Base-by-base conservation (phyloP, 1,140 invertebrate genomes). In the Ceratosolen solmsi region DNA sequence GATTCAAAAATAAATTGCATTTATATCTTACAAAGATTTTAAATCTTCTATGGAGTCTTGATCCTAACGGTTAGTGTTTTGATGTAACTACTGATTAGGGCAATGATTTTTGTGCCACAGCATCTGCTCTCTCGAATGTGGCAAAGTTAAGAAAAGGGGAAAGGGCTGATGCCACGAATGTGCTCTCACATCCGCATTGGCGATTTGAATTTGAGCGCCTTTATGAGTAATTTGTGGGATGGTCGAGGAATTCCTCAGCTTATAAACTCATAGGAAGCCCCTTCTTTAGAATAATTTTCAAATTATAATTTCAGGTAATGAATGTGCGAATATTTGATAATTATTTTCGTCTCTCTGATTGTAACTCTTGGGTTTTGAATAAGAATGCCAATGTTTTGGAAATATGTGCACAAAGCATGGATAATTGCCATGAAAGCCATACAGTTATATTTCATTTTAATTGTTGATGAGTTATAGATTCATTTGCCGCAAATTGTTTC, bases 181-280 rank as follows among this genome's bases (percentile, higher is more conserved):
- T 20, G 36, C 36, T 7, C 36, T 36, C n/a, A n/a, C n/a, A 72
- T 38, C 41, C n/a, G 70, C 4, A 49, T 72, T n/a, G 17, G 20
- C 36, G 20, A 15, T 41, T 68, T 22, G 13, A 54, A 22, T 4
- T 54, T n/a, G 41, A 9, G 17, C 70, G 41, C n/a, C 41, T 20
- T 54, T 54, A 5, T 54, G 5, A 30, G 15, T 58, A 51, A 79
- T 79, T 79, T 70, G 71, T 56, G 65, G 71, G 77, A 68, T 71
- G 51, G 77, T 79, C 71, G 68, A 71, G 65, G 25, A 46, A 13
- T 46, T 46, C 41, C 5, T 5, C 41, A 46, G 5, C 41, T n/a
- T 8, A 46, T 46, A 46, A 46, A 46, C 41, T 46, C 41, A 46
- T 13, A 8, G 7, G 13, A 54, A 54, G 41, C 41, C 41, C 13